Conservation (phyloP, 2,113 vertebrate species). For the Cyphomyrus plagiostoma region DNA sequence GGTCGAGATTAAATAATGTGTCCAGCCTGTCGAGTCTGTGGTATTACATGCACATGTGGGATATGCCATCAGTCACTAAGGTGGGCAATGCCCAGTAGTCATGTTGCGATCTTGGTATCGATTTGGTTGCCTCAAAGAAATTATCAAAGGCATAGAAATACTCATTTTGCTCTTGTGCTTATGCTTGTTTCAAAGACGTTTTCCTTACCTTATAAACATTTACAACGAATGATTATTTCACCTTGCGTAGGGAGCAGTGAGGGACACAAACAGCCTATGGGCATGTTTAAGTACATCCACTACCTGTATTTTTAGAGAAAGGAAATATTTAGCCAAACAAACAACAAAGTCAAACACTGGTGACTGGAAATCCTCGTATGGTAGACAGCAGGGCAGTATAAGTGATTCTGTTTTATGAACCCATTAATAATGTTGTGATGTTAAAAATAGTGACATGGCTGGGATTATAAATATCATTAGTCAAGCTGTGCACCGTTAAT, state of each 20-base stretch:
- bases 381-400: not conserved
- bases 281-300: not conserved
- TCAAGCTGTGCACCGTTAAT: not conserved
- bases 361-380: not conserved
- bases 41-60: not conserved
- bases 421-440: not conserved
- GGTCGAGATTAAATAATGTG: not conserved
- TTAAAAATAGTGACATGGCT: not conserved
- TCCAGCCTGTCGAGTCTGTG: not conserved
- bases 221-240: not conserved
- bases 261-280: not conserved
- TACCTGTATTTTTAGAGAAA: not conserved
- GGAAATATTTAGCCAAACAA: not conserved
- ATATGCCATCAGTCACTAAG: too few relatives aligned
- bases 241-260: not conserved
- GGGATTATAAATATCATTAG: not conserved
- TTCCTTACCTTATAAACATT: not conserved
- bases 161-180: not conserved
- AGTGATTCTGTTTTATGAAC: not conserved
- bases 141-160: not conserved
- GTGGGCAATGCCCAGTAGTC: too few relatives aligned
- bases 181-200: not conserved
- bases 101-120: too few relatives aligned
- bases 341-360: not conserved
- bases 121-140: not conserved